These are phyloP conservation scores for Ictidomys tridecemlineatus DNA, from an alignment of 2,113 vertebrate species.

Conservation along the genomic window DNA sequence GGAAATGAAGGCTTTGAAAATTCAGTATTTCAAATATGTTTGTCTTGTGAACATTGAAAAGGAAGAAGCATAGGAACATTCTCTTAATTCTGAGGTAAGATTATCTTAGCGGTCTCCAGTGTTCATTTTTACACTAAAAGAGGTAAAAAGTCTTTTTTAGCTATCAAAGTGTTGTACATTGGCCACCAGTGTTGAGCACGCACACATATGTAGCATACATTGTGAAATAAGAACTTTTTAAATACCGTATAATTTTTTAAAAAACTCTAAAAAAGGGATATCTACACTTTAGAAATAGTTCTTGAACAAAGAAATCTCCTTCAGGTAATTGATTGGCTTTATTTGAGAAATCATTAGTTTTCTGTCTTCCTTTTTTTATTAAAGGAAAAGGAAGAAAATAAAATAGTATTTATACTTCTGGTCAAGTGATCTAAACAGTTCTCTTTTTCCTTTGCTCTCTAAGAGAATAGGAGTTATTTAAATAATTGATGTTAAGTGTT, in stretches of 20 bases:
- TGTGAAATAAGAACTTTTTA: constrained; percentile 17
- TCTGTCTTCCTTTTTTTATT: constrained; percentile 37
- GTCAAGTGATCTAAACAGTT: constrained; percentile 57
- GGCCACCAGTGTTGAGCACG: not conserved
- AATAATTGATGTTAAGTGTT: constrained; percentile 82
- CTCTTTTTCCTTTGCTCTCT: constrained; percentile 63
- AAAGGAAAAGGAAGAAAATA: constrained; percentile 70
- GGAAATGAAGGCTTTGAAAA: constrained; percentile 39
- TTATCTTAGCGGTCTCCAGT: not conserved
- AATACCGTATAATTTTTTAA: not conserved
- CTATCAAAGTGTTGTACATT: constrained; percentile 10
- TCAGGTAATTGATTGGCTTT: constrained; percentile 5
- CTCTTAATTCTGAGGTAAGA: not conserved
- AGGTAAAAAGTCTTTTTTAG: not conserved
- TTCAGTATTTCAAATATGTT: constrained; percentile 1
- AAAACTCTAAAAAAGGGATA: constrained; percentile 7
- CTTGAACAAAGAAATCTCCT: constrained; percentile 40
- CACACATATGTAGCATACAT: not conserved
- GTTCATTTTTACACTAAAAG: not conserved
- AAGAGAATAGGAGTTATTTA: constrained; percentile 68
- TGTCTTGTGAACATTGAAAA: constrained; percentile 35
- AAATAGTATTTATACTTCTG: constrained; percentile 55
- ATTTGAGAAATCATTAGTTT: constrained; percentile 62
- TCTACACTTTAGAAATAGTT: constrained; percentile 43
- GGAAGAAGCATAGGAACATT: not conserved